Evolutionary conservation across 2,113 vertebrate genomes (phyloP).

Genomic region (Perca schrenkii): DNA sequence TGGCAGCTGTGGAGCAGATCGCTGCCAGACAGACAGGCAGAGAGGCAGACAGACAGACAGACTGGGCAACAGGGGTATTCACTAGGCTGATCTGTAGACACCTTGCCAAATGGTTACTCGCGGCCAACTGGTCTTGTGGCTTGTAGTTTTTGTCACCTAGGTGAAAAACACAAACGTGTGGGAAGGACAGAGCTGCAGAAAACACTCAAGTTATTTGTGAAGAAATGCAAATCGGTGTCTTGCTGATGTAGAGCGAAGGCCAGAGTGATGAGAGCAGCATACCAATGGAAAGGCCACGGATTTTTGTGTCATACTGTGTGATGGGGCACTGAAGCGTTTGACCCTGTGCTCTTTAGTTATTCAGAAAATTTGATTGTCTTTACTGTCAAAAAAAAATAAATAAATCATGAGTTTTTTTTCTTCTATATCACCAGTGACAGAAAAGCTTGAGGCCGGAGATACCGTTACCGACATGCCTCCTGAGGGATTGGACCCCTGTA

Average conservation of each 20-base stretch:
- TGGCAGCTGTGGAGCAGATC: slow-evolving; percentile 45
- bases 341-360: neutral
- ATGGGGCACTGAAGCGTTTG: neutral
- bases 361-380: neutral
- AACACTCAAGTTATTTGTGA: neutral
- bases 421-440: neutral
- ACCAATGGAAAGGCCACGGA: neutral
- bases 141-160: slow-evolving; percentile 39
- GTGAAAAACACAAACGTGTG: slow-evolving; percentile 12
- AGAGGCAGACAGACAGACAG: slow-evolving; percentile 7
- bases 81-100: slow-evolving; percentile 31
- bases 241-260: slow-evolving; percentile 9
- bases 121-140: slow-evolving; percentile 30
- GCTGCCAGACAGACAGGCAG: slow-evolving; percentile 2
- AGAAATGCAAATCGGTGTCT: neutral
- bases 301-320: neutral
- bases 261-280: neutral
- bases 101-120: slow-evolving; percentile 53
- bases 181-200: slow-evolving; percentile 3
- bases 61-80: slow-evolving; percentile 15
- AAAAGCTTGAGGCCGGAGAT: neutral
- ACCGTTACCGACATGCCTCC: neutral
- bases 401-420: neutral
- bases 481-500: slow-evolving; percentile 12
- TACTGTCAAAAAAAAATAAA: neutral